A percentile compares a stretch with the other conserved stretches of the same genome.
Conservation (phyloP, 2,888 invertebrate species). For the Amphipoea lucens region DNA sequence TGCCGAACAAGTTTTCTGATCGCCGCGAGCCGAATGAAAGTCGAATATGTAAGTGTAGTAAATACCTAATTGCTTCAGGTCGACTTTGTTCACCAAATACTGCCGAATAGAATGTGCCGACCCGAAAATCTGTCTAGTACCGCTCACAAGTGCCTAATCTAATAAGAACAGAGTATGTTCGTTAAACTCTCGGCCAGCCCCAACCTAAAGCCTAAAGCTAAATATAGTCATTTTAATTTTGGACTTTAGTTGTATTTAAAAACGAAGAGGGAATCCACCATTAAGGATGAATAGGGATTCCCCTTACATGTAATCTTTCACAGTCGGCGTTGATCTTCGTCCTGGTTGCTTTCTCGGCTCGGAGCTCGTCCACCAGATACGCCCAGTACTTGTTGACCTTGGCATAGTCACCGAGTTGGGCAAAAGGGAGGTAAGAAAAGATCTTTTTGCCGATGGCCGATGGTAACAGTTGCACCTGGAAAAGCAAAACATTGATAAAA, state of each 20-base stretch:
- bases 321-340: conserved; percentile 78
- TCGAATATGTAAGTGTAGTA: neutral
- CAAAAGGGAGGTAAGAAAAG: conserved; percentile 76
- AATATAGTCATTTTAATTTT: neutral
- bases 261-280: neutral
- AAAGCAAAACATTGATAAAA: neutral
- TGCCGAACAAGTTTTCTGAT: neutral
- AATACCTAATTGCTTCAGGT: neutral
- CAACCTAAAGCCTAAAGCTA: neutral
- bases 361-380: conserved; percentile 81
- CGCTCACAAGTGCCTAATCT: neutral
- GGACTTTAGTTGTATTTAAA: neutral
- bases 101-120: neutral
- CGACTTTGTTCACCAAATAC: neutral
- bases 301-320: conserved; percentile 75
- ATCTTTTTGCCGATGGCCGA: conserved; percentile 79
- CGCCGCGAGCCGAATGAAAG: neutral
- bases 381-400: conserved; percentile 86
- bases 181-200: neutral
- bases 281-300: neutral
- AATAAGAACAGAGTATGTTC: neutral
- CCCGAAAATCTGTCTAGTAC: neutral
- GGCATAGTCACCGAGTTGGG: conserved; percentile 76
- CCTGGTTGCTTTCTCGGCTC: conserved; percentile 74
- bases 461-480: conserved; percentile 83